A percentile compares a stretch with the other conserved stretches of the same genome.
phyloP scores from a whole-genome alignment of 1,140 invertebrate species.

The Platyura marginata region DNA sequence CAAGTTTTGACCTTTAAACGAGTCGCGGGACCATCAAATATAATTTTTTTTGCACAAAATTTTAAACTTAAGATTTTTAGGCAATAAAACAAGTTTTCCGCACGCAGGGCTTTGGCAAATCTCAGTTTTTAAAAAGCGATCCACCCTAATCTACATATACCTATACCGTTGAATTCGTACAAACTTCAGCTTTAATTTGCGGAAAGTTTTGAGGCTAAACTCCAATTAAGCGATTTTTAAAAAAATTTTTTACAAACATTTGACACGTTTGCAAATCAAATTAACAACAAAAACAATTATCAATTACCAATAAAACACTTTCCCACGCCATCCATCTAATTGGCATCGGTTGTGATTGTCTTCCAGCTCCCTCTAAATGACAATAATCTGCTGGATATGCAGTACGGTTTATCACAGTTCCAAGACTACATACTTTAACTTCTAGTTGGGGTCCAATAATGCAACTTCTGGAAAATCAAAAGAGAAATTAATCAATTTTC shows the following conservation, averaged over 20 bases:
- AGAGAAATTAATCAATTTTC: constrained; percentile 3
- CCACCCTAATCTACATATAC: no score
- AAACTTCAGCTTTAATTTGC: no score
- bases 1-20: no score
- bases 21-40: no score
- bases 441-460: constrained; percentile 58
- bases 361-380: constrained; percentile 37
- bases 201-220: no score
- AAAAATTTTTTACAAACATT: not conserved
- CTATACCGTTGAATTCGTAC: no score
- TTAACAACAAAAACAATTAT: not conserved
- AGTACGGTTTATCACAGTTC: constrained; percentile 39
- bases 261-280: not conserved
- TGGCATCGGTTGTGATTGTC: constrained; percentile 35
- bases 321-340: constrained; percentile 74
- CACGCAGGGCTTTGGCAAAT: no score
- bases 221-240: no score
- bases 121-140: no score
- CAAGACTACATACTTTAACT: constrained; percentile 69
- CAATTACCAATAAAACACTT: constrained; percentile 50
- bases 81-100: no score
- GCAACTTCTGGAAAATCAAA: constrained; percentile 49
- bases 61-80: no score
- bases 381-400: constrained; percentile 53
- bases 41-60: no score